Percentiles rank a stretch among this genome's conserved stretches.
Evolutionary conservation across 2,888 invertebrate species (phyloP).

Genomic region (Patella depressa): DNA sequence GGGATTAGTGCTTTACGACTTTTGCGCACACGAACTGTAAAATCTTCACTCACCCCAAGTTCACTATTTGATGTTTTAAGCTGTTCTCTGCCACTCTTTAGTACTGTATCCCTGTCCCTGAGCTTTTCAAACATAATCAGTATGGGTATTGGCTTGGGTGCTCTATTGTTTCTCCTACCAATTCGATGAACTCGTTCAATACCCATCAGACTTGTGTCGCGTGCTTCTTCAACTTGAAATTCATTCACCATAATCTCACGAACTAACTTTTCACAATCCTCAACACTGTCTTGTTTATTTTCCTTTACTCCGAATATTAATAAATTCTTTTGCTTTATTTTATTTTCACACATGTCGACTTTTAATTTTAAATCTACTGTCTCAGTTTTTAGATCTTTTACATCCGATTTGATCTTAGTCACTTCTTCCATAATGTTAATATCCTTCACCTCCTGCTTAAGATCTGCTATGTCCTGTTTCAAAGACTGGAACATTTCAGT

Average conservation of each 20-base stretch:
- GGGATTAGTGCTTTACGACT: not conserved
- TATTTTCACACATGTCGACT: not conserved
- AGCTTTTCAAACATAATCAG: not conserved
- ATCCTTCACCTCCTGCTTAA: not conserved
- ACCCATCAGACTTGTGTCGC: not conserved
- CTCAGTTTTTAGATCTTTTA: not conserved
- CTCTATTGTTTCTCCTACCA: not conserved
- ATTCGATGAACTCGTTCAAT: conserved; percentile 2
- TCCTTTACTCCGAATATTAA: not conserved
- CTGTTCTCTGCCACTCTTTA: not conserved
- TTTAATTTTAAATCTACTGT: not conserved
- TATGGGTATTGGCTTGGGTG: too few relatives aligned
- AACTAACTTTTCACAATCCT: not conserved
- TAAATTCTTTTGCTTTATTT: not conserved
- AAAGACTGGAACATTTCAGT: not conserved
- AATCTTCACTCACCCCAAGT: not conserved
- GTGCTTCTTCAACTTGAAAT: not conserved
- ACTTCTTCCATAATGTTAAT: not conserved
- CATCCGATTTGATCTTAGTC: not conserved
- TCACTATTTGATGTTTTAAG: not conserved
- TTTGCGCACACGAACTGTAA: not conserved
- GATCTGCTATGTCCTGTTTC: conserved; percentile 1
- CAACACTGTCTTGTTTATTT: not conserved
- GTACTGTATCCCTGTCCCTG: not conserved
- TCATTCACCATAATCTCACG: not conserved